Base-by-base conservation (phyloP, 2,888 invertebrate species). In the Kryphioiulus occultus region DNA sequence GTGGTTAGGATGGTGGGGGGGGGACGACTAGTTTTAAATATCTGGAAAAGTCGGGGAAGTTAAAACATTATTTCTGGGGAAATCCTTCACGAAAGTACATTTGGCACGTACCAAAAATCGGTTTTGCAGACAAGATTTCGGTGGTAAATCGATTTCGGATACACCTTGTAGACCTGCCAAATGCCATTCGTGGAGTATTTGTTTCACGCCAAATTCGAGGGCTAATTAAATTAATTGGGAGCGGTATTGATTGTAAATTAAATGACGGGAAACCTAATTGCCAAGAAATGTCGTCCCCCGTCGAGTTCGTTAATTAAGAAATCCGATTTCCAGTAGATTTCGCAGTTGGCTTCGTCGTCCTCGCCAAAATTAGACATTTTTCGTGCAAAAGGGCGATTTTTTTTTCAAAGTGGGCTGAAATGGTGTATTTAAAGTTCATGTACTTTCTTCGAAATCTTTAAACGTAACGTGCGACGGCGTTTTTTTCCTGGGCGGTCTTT, bases 401-500 rank as follows among this genome's bases (percentile, higher is more conserved):
- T 78, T 78, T 30, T 15, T 15, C 9, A 9, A 44, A 10, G 78
- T 78, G 26, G 78, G 78, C 15, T 17, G 78, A 30, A 78, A 78
- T 30, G 78, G 26, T 30, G 78, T 30, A 78, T 59, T 78, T 78
- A 78, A 78, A 78, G 78, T 78, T 78, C 78, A 30, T 30, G 78
- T 78, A 30, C 30, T 78, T 78, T 78, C 78, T 78, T 78, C 30
- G 78, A 78, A 78, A 78, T 78, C 30, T 78, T 78, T 78, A 78
- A 78, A 78, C 26, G 78, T 78, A 78, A 78, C 26, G 78, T 30
- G 78, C 30, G 78, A 78, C 78, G 26, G 12, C n/a, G 1, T 39
- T 85, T 85, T 85, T 42, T 85, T 85, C 15, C 42, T 42, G 85
- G 85, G 85, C 85, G 42, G 85, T 85, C 85, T 85, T 85, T 83